Base-by-base conservation (phyloP, 1,140 invertebrate species). In the Drosophila burlai region DNA sequence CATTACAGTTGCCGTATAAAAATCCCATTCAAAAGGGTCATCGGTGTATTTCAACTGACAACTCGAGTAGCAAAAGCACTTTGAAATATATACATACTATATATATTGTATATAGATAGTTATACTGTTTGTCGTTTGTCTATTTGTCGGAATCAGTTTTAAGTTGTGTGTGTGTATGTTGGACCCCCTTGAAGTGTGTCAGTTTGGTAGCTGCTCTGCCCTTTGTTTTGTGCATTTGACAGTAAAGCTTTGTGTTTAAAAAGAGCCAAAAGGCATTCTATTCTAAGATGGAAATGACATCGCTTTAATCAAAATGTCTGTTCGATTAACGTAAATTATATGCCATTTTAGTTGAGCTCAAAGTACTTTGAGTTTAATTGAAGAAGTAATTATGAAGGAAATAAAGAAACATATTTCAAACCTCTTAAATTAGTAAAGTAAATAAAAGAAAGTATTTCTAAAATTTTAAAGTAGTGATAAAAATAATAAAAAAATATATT, bases 201-300 rank as follows among this genome's bases (percentile, higher is more conserved):
- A 69, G 50, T 69, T 68, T 54, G 34, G 31, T 58, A 26, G 54
- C 54, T 40, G 36, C 43, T 31, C 18, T 36, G 40, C 34, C 72
- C 40, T 38, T 76, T 76, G 47, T 54, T 67, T 55, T 69, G 74
- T 77, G 75, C 75, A 55, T 77, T 77, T 77, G 75, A 60, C 74
- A 77, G 36, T 29, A 24, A 26, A 26, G 24, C 62, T 76, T 76
- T 76, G 38, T 52, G 46, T 31, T 42, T 18, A 45, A 76, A 58
- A 13, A 59, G 26, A 29, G 36, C 73, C 60, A 13, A 24, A 18
- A 52, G 62, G 61, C 54, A 60, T 69, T 57, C 24, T 47, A 7
- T 40, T 26, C 54, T 11, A 66, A 46, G 16, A 76, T 64, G 49
- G 10, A 43, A 73, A 74, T 61, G 58, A 52, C 55, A 61, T 29